These are phyloP conservation scores for Drosophila setosimentum DNA, from an alignment of 2,888 invertebrate genomes.

Conservation along the genomic window DNA sequence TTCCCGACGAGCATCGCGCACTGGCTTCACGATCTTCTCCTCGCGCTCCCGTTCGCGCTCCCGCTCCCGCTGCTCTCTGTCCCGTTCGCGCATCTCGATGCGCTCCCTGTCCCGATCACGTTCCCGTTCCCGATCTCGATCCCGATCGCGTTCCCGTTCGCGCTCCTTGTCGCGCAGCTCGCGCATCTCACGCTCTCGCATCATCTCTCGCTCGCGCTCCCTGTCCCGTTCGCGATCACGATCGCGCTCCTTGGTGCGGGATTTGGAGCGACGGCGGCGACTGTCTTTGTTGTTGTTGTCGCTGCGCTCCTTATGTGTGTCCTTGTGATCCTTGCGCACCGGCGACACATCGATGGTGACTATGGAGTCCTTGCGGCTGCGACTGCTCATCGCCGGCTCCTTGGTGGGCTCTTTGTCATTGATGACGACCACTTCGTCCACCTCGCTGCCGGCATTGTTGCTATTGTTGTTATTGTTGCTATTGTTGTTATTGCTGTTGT, in stretches of 20 bases:
- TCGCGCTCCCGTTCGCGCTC: constrained; percentile 80
- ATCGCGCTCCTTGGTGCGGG: constrained; percentile 86
- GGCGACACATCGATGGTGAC: constrained; percentile 71
- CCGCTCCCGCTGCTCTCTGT: constrained; percentile 30
- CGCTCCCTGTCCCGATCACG: constrained; percentile 48
- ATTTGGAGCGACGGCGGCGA: constrained; percentile 83
- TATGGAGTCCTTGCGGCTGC: constrained; percentile 61
- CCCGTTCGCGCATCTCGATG: constrained; percentile 46
- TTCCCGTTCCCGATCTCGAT: constrained; percentile 72
- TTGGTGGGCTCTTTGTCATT: constrained; percentile 58
- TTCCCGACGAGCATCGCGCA: constrained; percentile 89
- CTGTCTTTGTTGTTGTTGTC: constrained; percentile 58
- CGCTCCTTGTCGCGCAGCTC: constrained; percentile 85
- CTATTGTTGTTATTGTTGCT: neutral
- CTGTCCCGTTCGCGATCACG: constrained; percentile 86
- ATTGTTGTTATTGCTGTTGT: neutral
- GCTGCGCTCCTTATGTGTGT: constrained; percentile 65
- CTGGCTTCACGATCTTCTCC: constrained; percentile 86
- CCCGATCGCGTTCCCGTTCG: constrained; percentile 86
- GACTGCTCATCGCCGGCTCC: constrained; percentile 13
- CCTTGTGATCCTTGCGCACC: constrained; percentile 82
- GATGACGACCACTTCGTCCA: constrained; percentile 69
- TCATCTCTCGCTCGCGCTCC: constrained; percentile 84
- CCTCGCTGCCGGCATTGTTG: constrained; percentile 26
- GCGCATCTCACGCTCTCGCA: constrained; percentile 80